Conservation (phyloP, 2,888 invertebrate genomes). For the Brenthis hecate region DNA sequence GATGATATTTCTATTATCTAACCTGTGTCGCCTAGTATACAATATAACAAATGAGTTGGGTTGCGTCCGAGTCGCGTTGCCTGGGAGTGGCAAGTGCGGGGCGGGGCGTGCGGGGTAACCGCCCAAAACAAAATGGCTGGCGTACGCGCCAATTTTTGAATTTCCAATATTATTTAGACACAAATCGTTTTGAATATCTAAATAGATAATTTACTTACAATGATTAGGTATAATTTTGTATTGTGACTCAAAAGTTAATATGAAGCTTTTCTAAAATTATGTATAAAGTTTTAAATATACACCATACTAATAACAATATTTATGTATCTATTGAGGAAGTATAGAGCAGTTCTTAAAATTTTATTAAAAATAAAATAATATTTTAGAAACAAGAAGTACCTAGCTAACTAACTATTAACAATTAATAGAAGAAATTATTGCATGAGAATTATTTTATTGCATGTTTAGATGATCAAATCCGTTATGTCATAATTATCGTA, state of each 20-base stretch:
- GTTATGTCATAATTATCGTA: slow-evolving; percentile 19
- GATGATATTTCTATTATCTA: slow-evolving; percentile 33
- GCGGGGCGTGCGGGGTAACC: slow-evolving; percentile 78
- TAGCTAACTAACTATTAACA: too few species aligned
- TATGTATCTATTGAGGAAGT: too few species aligned
- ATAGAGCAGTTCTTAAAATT: not conserved
- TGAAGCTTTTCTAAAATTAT: too few species aligned
- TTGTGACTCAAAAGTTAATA: too few species aligned
- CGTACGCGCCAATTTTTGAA: slow-evolving; percentile 83
- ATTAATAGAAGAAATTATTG: slow-evolving; percentile 3
- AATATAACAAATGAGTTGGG: slow-evolving; percentile 80
- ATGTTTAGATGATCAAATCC: slow-evolving; percentile 3
- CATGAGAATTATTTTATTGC: not conserved
- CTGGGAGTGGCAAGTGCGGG: slow-evolving; percentile 76
- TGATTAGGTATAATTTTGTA: too few species aligned
- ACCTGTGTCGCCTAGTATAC: slow-evolving; percentile 70
- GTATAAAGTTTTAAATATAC: too few species aligned
- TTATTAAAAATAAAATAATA: not conserved
- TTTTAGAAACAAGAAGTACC: not conserved
- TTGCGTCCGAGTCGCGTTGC: slow-evolving; percentile 76
- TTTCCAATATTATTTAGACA: slow-evolving; percentile 47
- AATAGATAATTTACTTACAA: not conserved
- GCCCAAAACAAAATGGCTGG: slow-evolving; percentile 84
- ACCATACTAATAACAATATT: too few species aligned
- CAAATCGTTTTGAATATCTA: slow-evolving; percentile 15